Base-by-base conservation (phyloP, 2,113 vertebrate species). In the Bothrops jararaca region DNA sequence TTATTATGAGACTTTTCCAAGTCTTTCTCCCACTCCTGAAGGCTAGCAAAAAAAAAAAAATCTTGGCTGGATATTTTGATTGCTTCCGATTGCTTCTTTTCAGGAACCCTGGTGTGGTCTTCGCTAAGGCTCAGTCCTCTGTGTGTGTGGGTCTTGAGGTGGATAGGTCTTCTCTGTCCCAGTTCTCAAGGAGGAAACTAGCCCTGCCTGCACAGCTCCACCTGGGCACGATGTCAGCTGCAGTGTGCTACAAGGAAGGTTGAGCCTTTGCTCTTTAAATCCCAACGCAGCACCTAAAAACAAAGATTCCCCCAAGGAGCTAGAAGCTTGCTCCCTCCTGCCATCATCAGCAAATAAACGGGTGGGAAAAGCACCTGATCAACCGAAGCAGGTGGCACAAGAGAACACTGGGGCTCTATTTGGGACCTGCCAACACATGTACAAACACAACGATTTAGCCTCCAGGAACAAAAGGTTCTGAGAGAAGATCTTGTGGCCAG, bases 221-320 rank as follows among this genome's bases (percentile, higher is more conserved):
- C 58, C 93, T 93, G 94, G 87, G 80, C 8, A 88, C 57, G 90
- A 53, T 88, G 85, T 54, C 92, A 93, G 94, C 90, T 90, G 96
- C 95, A 58, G 57, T 0, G 13, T 0, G 89, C 95, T 54, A 56
- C 52, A 85, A 92, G 94, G 85, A 48, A 26, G 53, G 74, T 6
- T 2, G 10, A 1, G 2, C 91, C 91, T 90, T 20, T 56, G 58
- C 80, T 94, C 95, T 95, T 95, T 58, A 57, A 60, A 85, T 89
- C 87, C 74, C 85, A 91, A 91, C 18, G 23, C 29, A 86, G 87
- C 80, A 89, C 57, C 88, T 86, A 58, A 89, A 88, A 58, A 92
- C 89, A 86, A 24, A 3, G 50, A 87, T 92, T 86, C 57, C 91
- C 85, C 50, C 1, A 5, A 39, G 93, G 50, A 54, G 48, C 13